Conservation (phyloP, 2,113 vertebrate species). For the Rhea pennata region DNA sequence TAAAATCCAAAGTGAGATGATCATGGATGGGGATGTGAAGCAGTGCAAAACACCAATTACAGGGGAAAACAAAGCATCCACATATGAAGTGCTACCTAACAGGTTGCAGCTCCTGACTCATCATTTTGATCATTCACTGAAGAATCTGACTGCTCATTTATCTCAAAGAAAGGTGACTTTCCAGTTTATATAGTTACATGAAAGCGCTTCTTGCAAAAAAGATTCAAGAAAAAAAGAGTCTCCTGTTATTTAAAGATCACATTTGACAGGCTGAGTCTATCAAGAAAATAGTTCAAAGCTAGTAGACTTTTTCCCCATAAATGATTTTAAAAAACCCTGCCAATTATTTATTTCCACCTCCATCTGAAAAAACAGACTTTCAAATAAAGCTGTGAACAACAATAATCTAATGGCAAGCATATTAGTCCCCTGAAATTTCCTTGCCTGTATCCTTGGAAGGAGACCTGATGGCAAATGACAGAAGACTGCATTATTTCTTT, state of each 20-base stretch:
- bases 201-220: conserved; percentile 10
- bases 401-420: background rate
- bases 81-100: background rate
- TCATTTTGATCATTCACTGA: background rate
- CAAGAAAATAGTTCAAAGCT: background rate
- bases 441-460: background rate
- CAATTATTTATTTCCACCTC: background rate
- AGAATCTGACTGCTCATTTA: background rate
- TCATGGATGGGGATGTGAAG: background rate
- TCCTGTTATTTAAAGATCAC: background rate
- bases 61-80: background rate
- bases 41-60: background rate
- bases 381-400: background rate
- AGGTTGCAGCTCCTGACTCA: background rate
- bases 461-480: background rate
- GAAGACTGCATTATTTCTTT: background rate
- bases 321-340: background rate
- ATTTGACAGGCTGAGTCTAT: background rate
- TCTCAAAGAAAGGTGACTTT: background rate
- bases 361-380: background rate
- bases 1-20: background rate
- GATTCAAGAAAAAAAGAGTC: background rate
- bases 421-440: background rate
- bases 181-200: background rate
- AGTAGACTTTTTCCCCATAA: background rate